Evolutionary conservation across 2,113 vertebrate species (phyloP), one percentile per base, ranked within the genome.

Genomic region (Genyomyrus donnyi): DNA sequence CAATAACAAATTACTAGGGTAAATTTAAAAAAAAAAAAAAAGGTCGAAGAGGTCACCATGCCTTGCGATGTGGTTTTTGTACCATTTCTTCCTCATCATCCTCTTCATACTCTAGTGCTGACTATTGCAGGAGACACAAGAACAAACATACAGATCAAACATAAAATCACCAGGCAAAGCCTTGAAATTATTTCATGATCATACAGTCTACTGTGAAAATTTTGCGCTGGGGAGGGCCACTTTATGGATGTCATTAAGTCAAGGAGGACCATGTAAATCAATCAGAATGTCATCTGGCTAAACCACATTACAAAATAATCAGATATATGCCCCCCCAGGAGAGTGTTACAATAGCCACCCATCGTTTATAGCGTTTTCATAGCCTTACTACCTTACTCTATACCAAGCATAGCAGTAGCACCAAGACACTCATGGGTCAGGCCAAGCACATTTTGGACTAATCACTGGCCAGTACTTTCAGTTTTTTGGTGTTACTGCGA

Each of bases 21-120:
- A 31, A 58, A 24, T 24, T 21, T 0, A 15, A 15, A 17, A 52
- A 56, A 56, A 56, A 56, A 56, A 56, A 56, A 66, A 66, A n/a
- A 24, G 0, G 13, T 5, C 2, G 0, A 77, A 42, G 1, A 42
- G 35, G 15, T 85, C 77, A 56, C 15, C 93, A 48, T 93, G 95
- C 95, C 92, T 13, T 92, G 77, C 95, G 95, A 52, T 94, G 94
- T 0, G 94, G 94, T 80, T 94, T 95, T 83, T 91, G 87, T 13
- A 66, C 50, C 3, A 89, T 70, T 13, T 92, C 92, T 27, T 94
- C 93, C 2, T 93, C 93, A 0, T 93, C 56, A 13, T 85, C 50
- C 3, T 94, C 94, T 45, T 92, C 31, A 27, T 31, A 70, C 62
- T 11, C 27, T 31, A 90, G 31, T 45, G 91, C 53, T 48, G 92